A percentile compares a stretch with the other conserved stretches of the same genome.
Conservation (phyloP, 2,888 invertebrate species). For the Pheosia tremula region DNA sequence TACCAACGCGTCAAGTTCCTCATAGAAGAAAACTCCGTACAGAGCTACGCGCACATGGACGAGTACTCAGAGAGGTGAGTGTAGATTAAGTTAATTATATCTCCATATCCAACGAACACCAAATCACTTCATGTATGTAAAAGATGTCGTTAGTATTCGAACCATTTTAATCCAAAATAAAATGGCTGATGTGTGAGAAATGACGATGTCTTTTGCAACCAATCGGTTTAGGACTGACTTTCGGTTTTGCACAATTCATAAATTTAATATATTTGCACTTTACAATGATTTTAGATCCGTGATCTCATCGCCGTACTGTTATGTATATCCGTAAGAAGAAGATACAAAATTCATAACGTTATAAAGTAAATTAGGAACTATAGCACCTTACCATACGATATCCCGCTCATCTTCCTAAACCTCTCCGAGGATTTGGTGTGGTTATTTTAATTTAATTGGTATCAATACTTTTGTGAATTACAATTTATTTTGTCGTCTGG, state of each 20-base stretch:
- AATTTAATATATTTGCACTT: slow-evolving; percentile 77
- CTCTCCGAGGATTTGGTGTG: slow-evolving; percentile 85
- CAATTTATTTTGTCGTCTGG: slow-evolving; percentile 80
- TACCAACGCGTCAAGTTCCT: slow-evolving; percentile 99
- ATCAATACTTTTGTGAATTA: slow-evolving; percentile 66
- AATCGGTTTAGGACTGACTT: slow-evolving; percentile 68
- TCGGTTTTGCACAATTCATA: slow-evolving; percentile 74
- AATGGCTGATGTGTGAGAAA: slow-evolving; percentile 22
- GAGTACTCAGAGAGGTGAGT: slow-evolving; percentile 99
- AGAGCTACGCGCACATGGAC: slow-evolving; percentile 98
- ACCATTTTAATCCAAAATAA: slow-evolving; percentile 21
- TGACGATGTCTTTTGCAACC: slow-evolving; percentile 68
- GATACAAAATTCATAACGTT: slow-evolving; percentile 66
- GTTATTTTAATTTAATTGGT: slow-evolving; percentile 77
- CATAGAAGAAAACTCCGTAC: slow-evolving; percentile 99
- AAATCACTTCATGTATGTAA: slow-evolving; percentile 72
- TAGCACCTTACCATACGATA: slow-evolving; percentile 75
- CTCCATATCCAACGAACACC: slow-evolving; percentile 62
- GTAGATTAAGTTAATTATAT: slow-evolving; percentile 40
- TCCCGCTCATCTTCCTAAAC: slow-evolving; percentile 81
- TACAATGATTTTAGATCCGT: slow-evolving; percentile 77
- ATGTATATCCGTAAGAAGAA: slow-evolving; percentile 68
- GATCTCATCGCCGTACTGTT: slow-evolving; percentile 74
- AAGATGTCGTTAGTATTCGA: slow-evolving; percentile 62
- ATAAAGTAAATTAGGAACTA: slow-evolving; percentile 69